Base-by-base conservation (phyloP, 2,797 vertebrate species). In the Numenius phaeopus region DNA sequence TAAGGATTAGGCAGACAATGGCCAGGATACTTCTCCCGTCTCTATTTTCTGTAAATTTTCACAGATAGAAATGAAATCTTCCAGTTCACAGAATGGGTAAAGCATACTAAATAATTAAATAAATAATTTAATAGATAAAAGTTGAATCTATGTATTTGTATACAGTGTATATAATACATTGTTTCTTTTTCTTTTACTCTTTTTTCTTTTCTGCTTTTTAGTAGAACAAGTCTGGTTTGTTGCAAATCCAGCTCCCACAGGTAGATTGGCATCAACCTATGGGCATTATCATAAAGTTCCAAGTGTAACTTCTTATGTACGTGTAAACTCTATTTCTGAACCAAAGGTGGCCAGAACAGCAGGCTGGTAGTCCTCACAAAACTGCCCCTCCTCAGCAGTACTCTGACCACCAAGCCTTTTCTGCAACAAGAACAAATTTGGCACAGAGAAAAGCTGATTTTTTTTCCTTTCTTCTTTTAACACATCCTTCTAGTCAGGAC, bases 1-100 rank as follows among this genome's bases (percentile, higher is more conserved):
- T 52, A 55, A 40, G 76, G 49, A 73, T 93, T 90, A 93, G 72
- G 46, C 42, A 50, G 57, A 88, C 52, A 88, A 57, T 26, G 21
- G 47, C 62, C 40, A 57, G 50, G 42, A 72, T 82, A 50, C 16
- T 49, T 89, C 59, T 67, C 16, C 19, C 17, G 39, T 67, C 44
- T 79, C 11, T 85, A 18, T 58, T 77, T 94, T 83, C 32, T 61
- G 19, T 64, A 66, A 57, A 26, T 80, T 73, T 92, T 78, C 69
- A 78, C 24, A 78, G 39, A 82, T 22, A 67, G 9, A 57, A 39
- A 61, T 64, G 10, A 72, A 77, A 83, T 65, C 12, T 71, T 55
- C 69, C 77, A 17, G 5, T 65, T 64, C 29, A 59, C 21, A 58
- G 22, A 49, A 83, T 24, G 7, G 29, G 11, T 62, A 88, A 88